Conservation (phyloP, 2,113 vertebrate species). For the Abramis brama region DNA sequence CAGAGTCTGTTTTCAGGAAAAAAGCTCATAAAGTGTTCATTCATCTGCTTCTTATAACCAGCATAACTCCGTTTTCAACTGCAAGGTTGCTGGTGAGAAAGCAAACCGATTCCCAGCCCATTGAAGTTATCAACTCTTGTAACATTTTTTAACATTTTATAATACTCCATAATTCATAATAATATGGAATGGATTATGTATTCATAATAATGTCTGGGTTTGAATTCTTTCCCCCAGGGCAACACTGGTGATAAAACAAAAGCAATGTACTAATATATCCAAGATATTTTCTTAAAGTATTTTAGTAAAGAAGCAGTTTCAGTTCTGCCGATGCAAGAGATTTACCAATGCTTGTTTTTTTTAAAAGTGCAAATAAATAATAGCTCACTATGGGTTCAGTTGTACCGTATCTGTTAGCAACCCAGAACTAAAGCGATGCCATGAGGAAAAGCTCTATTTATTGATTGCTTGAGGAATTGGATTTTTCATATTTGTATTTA, state of each 20-base stretch:
- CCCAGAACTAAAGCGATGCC: neutral
- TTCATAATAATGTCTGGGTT: neutral
- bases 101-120: neutral
- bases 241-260: neutral
- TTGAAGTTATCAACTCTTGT: neutral
- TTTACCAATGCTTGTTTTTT: neutral
- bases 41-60: neutral
- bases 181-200: neutral
- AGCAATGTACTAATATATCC: neutral
- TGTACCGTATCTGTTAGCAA: neutral
- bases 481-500: slow-evolving; percentile 27
- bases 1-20: neutral
- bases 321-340: neutral
- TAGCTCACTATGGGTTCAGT: neutral
- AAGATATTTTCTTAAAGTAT: neutral
- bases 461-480: slow-evolving; percentile 24
- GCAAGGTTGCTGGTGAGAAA: neutral
- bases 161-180: neutral
- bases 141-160: neutral
- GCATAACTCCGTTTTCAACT: neutral
- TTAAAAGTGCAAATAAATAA: neutral
- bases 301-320: neutral
- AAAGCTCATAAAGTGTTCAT: neutral
- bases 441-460: slow-evolving; percentile 27
- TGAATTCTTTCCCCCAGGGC: neutral